Percentiles rank a stretch among this genome's conserved stretches.
phyloP scores from a whole-genome alignment of 2,888 invertebrate species.

The Philereme vetulata region DNA sequence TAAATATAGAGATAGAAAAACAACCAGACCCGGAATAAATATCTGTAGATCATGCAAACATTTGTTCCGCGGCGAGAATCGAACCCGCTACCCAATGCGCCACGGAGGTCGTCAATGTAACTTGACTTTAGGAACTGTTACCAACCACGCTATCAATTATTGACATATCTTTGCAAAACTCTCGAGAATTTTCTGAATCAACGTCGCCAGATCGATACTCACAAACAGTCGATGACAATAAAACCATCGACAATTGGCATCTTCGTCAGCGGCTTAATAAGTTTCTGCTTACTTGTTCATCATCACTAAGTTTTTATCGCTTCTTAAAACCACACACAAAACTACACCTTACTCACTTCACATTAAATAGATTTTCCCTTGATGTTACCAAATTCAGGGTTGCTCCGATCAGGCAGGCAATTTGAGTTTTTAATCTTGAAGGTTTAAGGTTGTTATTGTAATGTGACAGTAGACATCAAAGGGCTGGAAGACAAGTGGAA shows the following conservation, averaged over 20 bases:
- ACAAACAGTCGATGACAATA: conserved; percentile 52
- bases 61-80: no score
- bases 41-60: no score
- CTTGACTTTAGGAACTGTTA: no score
- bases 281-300: conserved; percentile 74
- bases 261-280: conserved; percentile 74
- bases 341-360: conserved; percentile 29
- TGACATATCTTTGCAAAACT: conserved; percentile 26
- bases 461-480: conserved; percentile 51
- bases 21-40: no score
- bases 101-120: no score
- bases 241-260: conserved; percentile 66
- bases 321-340: conserved; percentile 1
- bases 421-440: conserved; percentile 25
- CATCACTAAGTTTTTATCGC: conserved; percentile 65
- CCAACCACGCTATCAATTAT: background rate
- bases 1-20: no score
- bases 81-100: no score
- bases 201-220: conserved; percentile 39
- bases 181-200: conserved; percentile 16
- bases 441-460: conserved; percentile 38
- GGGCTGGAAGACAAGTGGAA: conserved; percentile 54
- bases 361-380: conserved; percentile 15
- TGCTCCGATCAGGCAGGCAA: conserved; percentile 16
- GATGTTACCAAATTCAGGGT: conserved; percentile 4